Evolutionary conservation across 2,113 vertebrate genomes (phyloP).

Genomic region (Sinocyclocheilus anophthalmus): DNA sequence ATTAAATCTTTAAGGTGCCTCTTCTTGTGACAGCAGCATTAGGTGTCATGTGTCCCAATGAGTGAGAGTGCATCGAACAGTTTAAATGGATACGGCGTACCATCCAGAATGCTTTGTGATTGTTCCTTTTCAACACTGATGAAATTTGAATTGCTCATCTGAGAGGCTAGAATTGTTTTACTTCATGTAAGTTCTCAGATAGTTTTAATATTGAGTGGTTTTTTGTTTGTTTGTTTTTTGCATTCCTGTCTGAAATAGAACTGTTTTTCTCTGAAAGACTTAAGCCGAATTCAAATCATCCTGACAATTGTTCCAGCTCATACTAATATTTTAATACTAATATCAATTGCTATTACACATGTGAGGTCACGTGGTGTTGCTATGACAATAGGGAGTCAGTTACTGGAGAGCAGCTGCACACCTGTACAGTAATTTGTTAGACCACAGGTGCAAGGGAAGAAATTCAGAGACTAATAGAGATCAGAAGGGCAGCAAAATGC

Average conservation of each 20-base stretch:
- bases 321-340: conserved; percentile 10
- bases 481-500: conserved; percentile 74
- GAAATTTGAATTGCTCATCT: neutral
- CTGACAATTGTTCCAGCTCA: neutral
- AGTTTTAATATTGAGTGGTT: neutral
- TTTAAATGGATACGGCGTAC: conserved; percentile 49
- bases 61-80: conserved; percentile 68
- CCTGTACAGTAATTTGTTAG: conserved; percentile 39
- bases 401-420: conserved; percentile 48
- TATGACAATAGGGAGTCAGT: conserved; percentile 59
- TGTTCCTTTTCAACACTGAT: neutral
- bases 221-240: neutral
- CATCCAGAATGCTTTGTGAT: conserved; percentile 25
- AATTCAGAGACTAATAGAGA: conserved; percentile 14
- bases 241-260: neutral
- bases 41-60: conserved; percentile 62
- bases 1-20: conserved; percentile 76
- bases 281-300: neutral
- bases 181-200: neutral
- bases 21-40: conserved; percentile 54
- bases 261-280: neutral
- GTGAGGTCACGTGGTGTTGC: conserved; percentile 53
- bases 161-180: neutral
- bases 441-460: conserved; percentile 24
- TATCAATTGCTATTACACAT: conserved; percentile 28